These are phyloP conservation scores for Polyergus mexicanus DNA, from an alignment of 1,140 invertebrate species.

Conservation along the genomic window DNA sequence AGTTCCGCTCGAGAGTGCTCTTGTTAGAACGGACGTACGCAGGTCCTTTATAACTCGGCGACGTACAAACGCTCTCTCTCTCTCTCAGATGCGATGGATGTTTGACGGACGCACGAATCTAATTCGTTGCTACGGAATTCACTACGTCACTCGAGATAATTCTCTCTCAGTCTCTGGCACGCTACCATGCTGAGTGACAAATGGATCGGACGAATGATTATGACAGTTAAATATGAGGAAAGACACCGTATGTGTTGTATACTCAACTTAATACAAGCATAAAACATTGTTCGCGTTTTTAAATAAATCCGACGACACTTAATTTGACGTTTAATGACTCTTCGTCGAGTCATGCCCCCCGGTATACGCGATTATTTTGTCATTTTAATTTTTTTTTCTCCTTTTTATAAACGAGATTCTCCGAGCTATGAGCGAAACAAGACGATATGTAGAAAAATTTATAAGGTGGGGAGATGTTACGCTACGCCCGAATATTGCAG, in stretches of 20 bases:
- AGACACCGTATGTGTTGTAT: slow-evolving; percentile 45
- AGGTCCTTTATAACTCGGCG: neutral
- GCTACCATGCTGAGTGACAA: slow-evolving; percentile 59
- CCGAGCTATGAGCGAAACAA: slow-evolving; percentile 24
- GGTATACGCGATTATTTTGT: neutral
- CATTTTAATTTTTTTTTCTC: neutral
- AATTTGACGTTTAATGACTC: slow-evolving; percentile 31
- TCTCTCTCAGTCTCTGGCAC: slow-evolving; percentile 39
- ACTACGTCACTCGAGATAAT: slow-evolving; percentile 57
- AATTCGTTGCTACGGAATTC: slow-evolving; percentile 51
- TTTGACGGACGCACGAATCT: slow-evolving; percentile 53
- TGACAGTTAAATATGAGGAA: slow-evolving; percentile 59
- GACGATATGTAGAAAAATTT: slow-evolving; percentile 11
- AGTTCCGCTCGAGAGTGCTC: slow-evolving; percentile 39
- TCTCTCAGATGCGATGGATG: slow-evolving; percentile 5
- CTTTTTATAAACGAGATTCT: neutral
- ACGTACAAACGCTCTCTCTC: neutral
- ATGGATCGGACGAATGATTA: slow-evolving; percentile 60
- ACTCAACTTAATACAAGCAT: slow-evolving; percentile 38
- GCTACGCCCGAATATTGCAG: slow-evolving; percentile 32
- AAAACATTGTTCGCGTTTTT: slow-evolving; percentile 42
- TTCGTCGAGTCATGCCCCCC: neutral
- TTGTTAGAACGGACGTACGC: slow-evolving; percentile 3
- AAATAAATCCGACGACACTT: slow-evolving; percentile 17
- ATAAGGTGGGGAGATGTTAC: slow-evolving; percentile 1